Evolutionary conservation across 2,113 vertebrate species (phyloP).

Genomic region (Emydura subglobosa): DNA sequence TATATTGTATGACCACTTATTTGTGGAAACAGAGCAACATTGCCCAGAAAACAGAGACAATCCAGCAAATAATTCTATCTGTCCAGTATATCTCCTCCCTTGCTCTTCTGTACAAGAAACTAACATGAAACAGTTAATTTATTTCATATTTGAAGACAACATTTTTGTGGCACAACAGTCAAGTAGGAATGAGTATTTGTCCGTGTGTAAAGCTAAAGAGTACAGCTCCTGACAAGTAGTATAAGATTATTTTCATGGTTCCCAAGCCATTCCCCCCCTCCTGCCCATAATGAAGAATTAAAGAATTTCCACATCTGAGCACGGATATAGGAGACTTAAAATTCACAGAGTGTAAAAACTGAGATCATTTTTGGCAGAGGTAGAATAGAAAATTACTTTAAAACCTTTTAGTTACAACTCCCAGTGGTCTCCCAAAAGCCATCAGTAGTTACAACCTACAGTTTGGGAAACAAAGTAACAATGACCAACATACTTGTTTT

Average conservation of each 20-base stretch:
- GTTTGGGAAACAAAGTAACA: conserved; percentile 43
- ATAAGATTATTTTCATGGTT: background rate
- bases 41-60: background rate
- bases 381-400: conserved; percentile 61
- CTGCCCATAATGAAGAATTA: background rate
- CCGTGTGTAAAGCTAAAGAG: background rate
- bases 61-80: background rate
- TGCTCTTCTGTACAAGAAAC: background rate
- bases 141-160: background rate
- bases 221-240: background rate
- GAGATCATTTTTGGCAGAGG: conserved; percentile 50
- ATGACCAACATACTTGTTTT: conserved; percentile 51
- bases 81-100: background rate
- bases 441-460: background rate
- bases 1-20: background rate
- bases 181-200: background rate
- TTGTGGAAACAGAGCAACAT: background rate
- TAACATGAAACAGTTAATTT: background rate
- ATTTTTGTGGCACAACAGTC: background rate
- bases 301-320: conserved; percentile 28
- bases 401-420: conserved; percentile 64
- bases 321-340: conserved; percentile 9
- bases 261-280: background rate
- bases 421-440: conserved; percentile 38
- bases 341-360: background rate